Evolutionary conservation across 2,113 vertebrate genomes (phyloP).

Genomic region (Piprites chloris): DNA sequence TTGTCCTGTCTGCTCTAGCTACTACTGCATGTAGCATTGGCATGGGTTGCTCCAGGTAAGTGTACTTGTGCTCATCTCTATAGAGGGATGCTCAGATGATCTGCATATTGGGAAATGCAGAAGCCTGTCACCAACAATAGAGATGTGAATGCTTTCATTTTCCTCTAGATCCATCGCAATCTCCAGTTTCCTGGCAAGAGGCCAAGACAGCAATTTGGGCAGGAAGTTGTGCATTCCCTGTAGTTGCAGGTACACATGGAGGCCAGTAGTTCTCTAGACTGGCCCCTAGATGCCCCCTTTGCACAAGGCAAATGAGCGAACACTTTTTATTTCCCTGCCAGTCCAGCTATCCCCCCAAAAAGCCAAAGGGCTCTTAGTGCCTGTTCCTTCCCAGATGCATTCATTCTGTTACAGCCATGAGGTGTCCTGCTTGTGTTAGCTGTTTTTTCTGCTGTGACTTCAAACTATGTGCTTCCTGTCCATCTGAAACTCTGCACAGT

Average conservation of each 20-base stretch:
- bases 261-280: neutral
- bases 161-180: neutral
- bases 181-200: neutral
- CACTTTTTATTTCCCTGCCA: neutral
- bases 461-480: neutral
- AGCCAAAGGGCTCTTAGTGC: neutral
- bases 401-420: neutral
- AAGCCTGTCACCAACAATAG: neutral
- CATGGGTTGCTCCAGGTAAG: neutral
- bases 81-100: neutral
- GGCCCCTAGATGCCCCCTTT: conserved; percentile 34
- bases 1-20: neutral
- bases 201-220: neutral
- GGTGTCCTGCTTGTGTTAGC: neutral
- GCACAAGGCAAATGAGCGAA: neutral
- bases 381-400: neutral
- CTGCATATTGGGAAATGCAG: neutral
- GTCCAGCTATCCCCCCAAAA: neutral
- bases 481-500: neutral
- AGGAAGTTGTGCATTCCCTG: neutral
- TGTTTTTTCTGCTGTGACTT: neutral
- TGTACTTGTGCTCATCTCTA: neutral
- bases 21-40: neutral
- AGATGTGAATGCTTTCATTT: neutral
- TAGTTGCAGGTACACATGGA: neutral